phyloP scores from a whole-genome alignment of 2,888 invertebrate genomes.

The Drosophila recens region DNA sequence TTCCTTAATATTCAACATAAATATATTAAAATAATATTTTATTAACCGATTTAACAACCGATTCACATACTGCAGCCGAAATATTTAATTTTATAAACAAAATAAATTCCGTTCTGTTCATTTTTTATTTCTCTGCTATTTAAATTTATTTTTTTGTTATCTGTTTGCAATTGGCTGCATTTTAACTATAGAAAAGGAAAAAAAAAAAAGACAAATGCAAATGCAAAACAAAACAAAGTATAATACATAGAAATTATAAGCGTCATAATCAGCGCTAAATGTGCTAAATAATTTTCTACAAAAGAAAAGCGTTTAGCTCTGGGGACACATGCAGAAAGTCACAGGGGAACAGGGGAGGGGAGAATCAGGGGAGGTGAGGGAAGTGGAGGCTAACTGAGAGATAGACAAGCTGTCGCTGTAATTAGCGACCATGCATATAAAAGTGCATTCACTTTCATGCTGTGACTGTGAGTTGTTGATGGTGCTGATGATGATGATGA shows the following conservation, averaged over 20 bases:
- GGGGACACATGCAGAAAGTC: constrained; percentile 38
- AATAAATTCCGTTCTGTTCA: no score
- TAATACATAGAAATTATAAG: constrained; percentile 40
- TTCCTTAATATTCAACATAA: no score
- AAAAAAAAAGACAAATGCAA: constrained; percentile 12
- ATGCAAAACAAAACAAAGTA: constrained; percentile 14
- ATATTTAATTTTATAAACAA: not conserved
- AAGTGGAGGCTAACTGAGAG: constrained; percentile 26
- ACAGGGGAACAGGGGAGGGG: not conserved
- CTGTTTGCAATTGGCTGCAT: constrained; percentile 19
- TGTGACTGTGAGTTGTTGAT: constrained; percentile 49
- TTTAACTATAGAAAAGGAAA: not conserved
- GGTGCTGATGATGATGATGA: constrained; percentile 48
- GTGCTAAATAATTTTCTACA: constrained; percentile 62
- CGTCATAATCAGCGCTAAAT: constrained; percentile 64
- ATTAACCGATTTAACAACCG: no score
- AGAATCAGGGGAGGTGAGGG: not conserved
- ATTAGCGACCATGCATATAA: constrained; percentile 76
- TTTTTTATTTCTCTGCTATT: not conserved
- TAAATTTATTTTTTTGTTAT: not conserved
- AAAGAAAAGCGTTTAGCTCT: constrained; percentile 58
- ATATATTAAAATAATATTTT: no score
- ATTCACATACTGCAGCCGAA: not conserved
- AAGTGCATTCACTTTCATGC: constrained; percentile 78
- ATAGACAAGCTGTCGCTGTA: constrained; percentile 77